Conservation (phyloP, 2,113 vertebrate genomes). For the Neogale vison region DNA sequence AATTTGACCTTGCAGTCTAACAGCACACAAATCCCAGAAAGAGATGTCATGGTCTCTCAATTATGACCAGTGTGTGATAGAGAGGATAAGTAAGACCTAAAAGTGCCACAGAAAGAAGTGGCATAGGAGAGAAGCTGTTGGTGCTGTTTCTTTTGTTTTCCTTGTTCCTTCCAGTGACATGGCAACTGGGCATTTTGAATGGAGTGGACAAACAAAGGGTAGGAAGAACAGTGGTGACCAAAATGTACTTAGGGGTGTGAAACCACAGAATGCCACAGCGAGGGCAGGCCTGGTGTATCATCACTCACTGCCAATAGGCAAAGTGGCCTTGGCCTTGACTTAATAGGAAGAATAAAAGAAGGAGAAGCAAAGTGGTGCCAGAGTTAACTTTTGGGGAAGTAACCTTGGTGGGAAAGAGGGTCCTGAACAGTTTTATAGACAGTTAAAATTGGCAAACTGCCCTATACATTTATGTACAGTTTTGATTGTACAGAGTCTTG, state of each 20-base stretch:
- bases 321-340: neutral
- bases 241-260: neutral
- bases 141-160: neutral
- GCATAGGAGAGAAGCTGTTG: neutral
- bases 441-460: neutral
- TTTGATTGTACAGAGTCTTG: neutral
- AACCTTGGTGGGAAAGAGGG: neutral
- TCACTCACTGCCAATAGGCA: neutral
- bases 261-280: neutral
- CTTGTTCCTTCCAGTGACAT: slow-evolving; percentile 21
- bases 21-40: neutral
- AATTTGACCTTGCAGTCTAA: neutral
- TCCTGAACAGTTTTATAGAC: neutral
- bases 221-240: neutral
- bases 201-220: neutral
- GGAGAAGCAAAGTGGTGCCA: neutral
- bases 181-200: slow-evolving; percentile 10
- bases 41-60: neutral
- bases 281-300: neutral
- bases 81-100: slow-evolving; percentile 23
- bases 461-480: neutral
- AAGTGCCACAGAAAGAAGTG: neutral
- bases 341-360: neutral
- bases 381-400: neutral
- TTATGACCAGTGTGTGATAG: neutral